Percentiles rank a stretch among this genome's conserved stretches.
Evolutionary conservation across 2,888 invertebrate genomes (phyloP).

Genomic region (Spilosoma lubricipeda): DNA sequence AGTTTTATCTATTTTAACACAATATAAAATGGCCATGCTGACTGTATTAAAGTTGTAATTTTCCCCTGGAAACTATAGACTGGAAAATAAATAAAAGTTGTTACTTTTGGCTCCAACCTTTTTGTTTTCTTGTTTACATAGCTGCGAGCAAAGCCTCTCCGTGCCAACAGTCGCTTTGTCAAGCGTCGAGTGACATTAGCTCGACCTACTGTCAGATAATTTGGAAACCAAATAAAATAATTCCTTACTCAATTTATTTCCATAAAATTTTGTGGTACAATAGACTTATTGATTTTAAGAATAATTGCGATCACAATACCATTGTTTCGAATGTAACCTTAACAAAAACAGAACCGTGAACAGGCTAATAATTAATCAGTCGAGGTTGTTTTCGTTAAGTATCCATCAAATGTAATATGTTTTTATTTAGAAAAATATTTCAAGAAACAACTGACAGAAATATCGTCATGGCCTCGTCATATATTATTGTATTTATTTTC

Average conservation of each 20-base stretch:
- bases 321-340: slow-evolving; percentile 2
- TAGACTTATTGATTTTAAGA: slow-evolving; percentile 34
- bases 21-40: slow-evolving; percentile 37
- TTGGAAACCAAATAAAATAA: slow-evolving; percentile 80
- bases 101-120: slow-evolving; percentile 73
- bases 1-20: neutral
- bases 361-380: slow-evolving; percentile 6
- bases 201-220: slow-evolving; percentile 80
- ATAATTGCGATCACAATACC: slow-evolving; percentile 9
- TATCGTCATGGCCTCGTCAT: too few relatives aligned
- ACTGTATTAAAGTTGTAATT: slow-evolving; percentile 56
- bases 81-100: slow-evolving; percentile 72
- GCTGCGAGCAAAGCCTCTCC: slow-evolving; percentile 80
- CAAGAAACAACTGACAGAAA: too few relatives aligned
- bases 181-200: slow-evolving; percentile 82
- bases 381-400: slow-evolving; percentile 6
- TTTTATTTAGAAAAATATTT: too few relatives aligned
- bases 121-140: slow-evolving; percentile 78
- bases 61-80: slow-evolving; percentile 61
- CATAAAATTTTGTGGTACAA: slow-evolving; percentile 49
- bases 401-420: neutral
- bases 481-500: too few relatives aligned
- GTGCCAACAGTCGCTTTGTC: slow-evolving; percentile 85
- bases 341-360: slow-evolving; percentile 10
- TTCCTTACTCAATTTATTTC: slow-evolving; percentile 64